phyloP scores from a whole-genome alignment of 2,888 invertebrate genomes.

The Agrochola macilenta region DNA sequence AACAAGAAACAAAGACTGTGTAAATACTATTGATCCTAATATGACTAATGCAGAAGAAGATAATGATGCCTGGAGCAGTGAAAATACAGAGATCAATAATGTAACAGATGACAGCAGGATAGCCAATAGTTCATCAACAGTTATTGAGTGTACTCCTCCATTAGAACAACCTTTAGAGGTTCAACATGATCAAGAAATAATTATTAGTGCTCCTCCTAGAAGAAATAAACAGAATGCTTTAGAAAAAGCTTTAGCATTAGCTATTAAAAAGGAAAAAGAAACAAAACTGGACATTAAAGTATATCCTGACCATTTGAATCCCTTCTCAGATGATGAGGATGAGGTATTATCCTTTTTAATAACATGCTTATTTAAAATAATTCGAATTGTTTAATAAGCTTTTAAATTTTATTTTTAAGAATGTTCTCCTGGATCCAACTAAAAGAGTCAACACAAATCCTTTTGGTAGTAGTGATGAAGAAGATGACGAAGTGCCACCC shows the following conservation, averaged over 20 bases:
- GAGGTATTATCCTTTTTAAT: conserved; percentile 68
- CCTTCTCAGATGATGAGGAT: conserved; percentile 93
- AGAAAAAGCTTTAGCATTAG: conserved; percentile 69
- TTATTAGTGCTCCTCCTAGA: conserved; percentile 86
- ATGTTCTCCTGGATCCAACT: conserved; percentile 75
- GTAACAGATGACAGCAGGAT: conserved; percentile 85
- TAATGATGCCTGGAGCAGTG: conserved; percentile 58
- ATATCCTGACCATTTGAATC: conserved; percentile 96
- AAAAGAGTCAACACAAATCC: conserved; percentile 91
- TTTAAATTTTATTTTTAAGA: conserved; percentile 68
- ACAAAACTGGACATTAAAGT: conserved; percentile 66
- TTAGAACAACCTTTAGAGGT: conserved; percentile 62
- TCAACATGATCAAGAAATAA: conserved; percentile 75
- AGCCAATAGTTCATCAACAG: conserved; percentile 72
- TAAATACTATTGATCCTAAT: conserved; percentile 58
- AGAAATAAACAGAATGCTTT: conserved; percentile 79
- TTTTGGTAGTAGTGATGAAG: conserved; percentile 92
- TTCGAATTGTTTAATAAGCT: not conserved
- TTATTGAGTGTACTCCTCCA: conserved; percentile 58
- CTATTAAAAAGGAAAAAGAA: conserved; percentile 63
- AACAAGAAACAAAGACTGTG: conserved; percentile 70
- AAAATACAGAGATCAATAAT: conserved; percentile 77
- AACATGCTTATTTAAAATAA: not conserved
- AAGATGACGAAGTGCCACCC: conserved; percentile 86
- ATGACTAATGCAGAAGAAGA: conserved; percentile 57